A percentile compares a stretch with the other conserved stretches of the same genome.
Conservation (phyloP, 2,888 invertebrate genomes). For the Agonopterix heracliana region DNA sequence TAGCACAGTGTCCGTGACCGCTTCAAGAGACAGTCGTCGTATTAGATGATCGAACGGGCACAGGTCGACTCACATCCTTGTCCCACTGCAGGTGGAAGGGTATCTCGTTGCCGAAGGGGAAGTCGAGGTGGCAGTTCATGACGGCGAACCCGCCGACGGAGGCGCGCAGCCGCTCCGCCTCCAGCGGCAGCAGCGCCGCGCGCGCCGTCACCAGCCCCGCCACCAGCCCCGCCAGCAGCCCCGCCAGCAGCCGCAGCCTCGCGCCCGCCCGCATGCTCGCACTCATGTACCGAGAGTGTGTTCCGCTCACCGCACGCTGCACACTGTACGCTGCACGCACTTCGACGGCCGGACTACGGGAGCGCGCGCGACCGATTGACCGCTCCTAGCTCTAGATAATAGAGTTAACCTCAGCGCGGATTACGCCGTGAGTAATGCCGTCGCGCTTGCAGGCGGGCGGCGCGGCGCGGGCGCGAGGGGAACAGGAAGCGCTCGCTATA, state of each 20-base stretch:
- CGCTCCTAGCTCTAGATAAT: conserved; percentile 12
- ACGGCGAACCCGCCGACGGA: conserved; percentile 86
- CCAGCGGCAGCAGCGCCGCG: conserved; percentile 52
- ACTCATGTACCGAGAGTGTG: too few relatives aligned
- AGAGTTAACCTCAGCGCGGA: conserved; percentile 14
- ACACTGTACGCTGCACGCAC: not conserved
- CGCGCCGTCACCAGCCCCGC: too few relatives aligned
- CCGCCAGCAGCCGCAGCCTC: conserved; percentile 9
- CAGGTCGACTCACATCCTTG: conserved; percentile 82
- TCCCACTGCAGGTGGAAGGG: conserved; percentile 94
- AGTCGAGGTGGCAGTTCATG: conserved; percentile 90
- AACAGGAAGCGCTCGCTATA: not conserved
- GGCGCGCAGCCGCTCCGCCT: conserved; percentile 74
- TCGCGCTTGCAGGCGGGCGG: not conserved
- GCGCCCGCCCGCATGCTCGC: conserved; percentile 10
- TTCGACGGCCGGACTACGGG: conserved; percentile 5
- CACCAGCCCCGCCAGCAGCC: conserved; percentile 8
- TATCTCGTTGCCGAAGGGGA: conserved; percentile 89
- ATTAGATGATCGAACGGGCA: too few relatives aligned
- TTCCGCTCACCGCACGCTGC: not conserved
- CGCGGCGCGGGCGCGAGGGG: not conserved
- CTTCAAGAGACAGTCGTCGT: too few relatives aligned
- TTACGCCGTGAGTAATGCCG: conserved; percentile 8
- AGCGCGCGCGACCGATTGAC: conserved; percentile 14
- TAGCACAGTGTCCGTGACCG: too few relatives aligned